These are phyloP conservation scores for Xylocampa areola DNA, from an alignment of 2,888 invertebrate genomes.

Conservation along the genomic window DNA sequence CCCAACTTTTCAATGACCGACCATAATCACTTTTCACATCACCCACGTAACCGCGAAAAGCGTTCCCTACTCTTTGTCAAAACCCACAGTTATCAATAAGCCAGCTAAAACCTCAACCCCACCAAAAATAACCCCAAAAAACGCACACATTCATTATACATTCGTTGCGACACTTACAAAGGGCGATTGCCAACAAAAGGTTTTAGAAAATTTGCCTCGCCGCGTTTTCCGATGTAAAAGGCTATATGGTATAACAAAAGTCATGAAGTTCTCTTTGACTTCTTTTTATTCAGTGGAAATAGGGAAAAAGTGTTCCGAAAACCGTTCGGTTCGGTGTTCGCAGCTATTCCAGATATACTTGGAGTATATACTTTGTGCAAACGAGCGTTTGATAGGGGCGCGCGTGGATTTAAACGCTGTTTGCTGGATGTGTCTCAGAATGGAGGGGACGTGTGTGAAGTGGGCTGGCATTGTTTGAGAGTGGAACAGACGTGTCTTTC, in stretches of 20 bases:
- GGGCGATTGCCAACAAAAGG: conserved; percentile 57
- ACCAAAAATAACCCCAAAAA: conserved; percentile 33
- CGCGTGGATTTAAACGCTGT: conserved; percentile 60
- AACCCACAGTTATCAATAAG: no score
- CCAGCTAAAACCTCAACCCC: no score
- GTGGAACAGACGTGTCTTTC: conserved; percentile 19
- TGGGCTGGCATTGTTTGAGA: conserved; percentile 28
- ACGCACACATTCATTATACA: conserved; percentile 47
- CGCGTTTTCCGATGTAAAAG: conserved; percentile 66
- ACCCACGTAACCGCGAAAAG: no score
- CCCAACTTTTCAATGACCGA: no score
- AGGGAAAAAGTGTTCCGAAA: conserved; percentile 86
- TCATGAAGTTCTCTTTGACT: conserved; percentile 84
- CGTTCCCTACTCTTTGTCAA: no score
- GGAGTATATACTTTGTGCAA: conserved; percentile 85
- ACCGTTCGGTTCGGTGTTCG: conserved; percentile 80
- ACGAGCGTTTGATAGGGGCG: conserved; percentile 86
- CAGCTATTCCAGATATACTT: conserved; percentile 79
- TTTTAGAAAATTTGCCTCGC: conserved; percentile 66
- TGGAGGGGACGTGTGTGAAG: conserved; percentile 21
- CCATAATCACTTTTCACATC: no score
- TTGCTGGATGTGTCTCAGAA: conserved; percentile 44
- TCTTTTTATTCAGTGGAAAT: conserved; percentile 86
- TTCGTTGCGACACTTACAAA: conserved; percentile 56
- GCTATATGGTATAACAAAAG: conserved; percentile 83